phyloP scores from a whole-genome alignment of 2,888 invertebrate genomes.

The Oithona nana region DNA sequence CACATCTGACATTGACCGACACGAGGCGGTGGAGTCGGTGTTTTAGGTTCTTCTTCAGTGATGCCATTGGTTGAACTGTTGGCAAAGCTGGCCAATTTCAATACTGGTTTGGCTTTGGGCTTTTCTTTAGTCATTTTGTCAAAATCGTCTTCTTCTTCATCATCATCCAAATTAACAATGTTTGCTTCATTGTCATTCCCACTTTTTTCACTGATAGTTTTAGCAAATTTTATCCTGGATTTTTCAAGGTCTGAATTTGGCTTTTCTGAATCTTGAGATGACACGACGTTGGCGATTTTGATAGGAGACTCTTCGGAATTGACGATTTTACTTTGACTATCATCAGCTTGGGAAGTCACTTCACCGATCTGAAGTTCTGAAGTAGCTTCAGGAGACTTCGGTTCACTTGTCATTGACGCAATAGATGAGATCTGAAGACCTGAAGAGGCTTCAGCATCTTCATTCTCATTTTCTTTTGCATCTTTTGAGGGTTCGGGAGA shows the following conservation, averaged over 20 bases:
- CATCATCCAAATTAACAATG: not conserved
- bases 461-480: not conserved
- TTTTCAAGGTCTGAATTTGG: not conserved
- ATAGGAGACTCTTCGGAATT: no score
- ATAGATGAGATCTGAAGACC: not conserved
- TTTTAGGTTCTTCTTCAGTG: not conserved
- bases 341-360: no score
- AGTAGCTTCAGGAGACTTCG: no score
- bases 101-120: not conserved
- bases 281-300: no score
- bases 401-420: not conserved
- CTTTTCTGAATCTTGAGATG: not conserved
- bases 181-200: not conserved
- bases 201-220: not conserved
- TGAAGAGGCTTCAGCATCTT: not conserved
- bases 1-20: not conserved
- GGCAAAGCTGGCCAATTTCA: slow-evolving; percentile 17
- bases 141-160: not conserved
- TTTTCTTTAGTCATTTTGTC: not conserved
- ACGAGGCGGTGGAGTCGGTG: not conserved
- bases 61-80: slow-evolving; percentile 9
- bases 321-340: not conserved
- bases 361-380: no score
- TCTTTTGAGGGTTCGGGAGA: no score
- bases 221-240: no score